Percentiles rank a stretch among this genome's conserved stretches.
phyloP scores from a whole-genome alignment of 2,888 invertebrate species.

The Leptinotarsa rubiginosa region DNA sequence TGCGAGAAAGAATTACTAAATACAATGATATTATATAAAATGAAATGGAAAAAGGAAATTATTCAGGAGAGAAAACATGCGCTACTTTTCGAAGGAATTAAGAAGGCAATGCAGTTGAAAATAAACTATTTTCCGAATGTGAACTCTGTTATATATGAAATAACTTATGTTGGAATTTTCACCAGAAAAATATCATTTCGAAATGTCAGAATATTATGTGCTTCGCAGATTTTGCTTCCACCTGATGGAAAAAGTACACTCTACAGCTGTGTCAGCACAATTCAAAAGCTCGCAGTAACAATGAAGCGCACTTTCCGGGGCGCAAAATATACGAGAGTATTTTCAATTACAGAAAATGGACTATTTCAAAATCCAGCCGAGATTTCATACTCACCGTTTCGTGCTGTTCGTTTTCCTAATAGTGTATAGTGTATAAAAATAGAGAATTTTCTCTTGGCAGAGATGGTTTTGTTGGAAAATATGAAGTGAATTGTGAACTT shows the following conservation, averaged over 20 bases:
- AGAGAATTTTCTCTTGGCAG: not conserved
- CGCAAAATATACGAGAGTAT: constrained; percentile 49
- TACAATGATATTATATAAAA: no score
- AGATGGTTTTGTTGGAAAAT: not conserved
- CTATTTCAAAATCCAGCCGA: constrained; percentile 42
- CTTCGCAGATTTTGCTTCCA: not conserved
- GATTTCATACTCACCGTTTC: constrained; percentile 19
- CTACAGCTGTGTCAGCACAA: constrained; percentile 37
- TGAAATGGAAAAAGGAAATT: no score
- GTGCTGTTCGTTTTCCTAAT: constrained; percentile 17
- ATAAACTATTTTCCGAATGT: no score
- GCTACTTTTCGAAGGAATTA: no score
- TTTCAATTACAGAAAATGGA: constrained; percentile 52
- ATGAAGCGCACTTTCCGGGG: constrained; percentile 46
- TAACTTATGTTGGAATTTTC: not conserved
- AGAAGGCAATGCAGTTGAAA: no score
- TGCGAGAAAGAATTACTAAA: no score
- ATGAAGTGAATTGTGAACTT: not conserved
- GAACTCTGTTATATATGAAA: not conserved
- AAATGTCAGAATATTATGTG: not conserved
- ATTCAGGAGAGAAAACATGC: no score
- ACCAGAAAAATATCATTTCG: not conserved
- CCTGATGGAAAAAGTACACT: not conserved
- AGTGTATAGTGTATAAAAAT: constrained; percentile 16
- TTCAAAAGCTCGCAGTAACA: constrained; percentile 52